Evolutionary conservation across 2,888 invertebrate species (phyloP).

Genomic region (Andrena marginata): DNA sequence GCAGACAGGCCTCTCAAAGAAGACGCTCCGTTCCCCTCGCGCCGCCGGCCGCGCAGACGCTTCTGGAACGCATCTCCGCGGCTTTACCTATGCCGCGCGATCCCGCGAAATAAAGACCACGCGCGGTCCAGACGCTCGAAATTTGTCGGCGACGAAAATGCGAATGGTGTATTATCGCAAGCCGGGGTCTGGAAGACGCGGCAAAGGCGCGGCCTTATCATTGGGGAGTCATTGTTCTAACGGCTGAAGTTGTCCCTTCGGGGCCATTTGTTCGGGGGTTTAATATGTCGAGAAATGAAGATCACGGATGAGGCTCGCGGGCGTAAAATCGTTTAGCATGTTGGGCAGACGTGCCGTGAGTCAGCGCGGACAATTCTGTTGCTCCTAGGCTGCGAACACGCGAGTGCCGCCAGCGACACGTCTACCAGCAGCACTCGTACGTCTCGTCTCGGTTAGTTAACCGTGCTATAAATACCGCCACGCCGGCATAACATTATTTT

Average conservation of each 20-base stretch:
- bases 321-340: slow-evolving; percentile 52
- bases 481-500: slow-evolving; percentile 74
- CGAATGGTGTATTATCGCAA: slow-evolving; percentile 61
- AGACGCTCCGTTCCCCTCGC: slow-evolving; percentile 27
- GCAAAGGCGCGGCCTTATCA: background rate
- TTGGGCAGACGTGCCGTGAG: slow-evolving; percentile 31
- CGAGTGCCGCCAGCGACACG: slow-evolving; percentile 56
- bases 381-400: slow-evolving; percentile 30
- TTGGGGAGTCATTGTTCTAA: too few relatives aligned
- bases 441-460: slow-evolving; percentile 75
- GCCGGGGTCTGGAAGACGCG: background rate
- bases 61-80: slow-evolving; percentile 36
- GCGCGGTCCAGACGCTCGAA: slow-evolving; percentile 16
- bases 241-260: too few relatives aligned
- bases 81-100: slow-evolving; percentile 55
- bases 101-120: slow-evolving; percentile 52
- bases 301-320: slow-evolving; percentile 6
- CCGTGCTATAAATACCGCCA: slow-evolving; percentile 72
- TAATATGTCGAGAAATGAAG: slow-evolving; percentile 1
- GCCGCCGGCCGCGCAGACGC: slow-evolving; percentile 6
- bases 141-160: slow-evolving; percentile 74
- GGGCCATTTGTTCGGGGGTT: background rate
- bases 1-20: slow-evolving; percentile 41
- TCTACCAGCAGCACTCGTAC: slow-evolving; percentile 54
- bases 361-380: slow-evolving; percentile 23